Conservation (phyloP, 1,140 invertebrate species). For the Andrena cerasifolii region DNA sequence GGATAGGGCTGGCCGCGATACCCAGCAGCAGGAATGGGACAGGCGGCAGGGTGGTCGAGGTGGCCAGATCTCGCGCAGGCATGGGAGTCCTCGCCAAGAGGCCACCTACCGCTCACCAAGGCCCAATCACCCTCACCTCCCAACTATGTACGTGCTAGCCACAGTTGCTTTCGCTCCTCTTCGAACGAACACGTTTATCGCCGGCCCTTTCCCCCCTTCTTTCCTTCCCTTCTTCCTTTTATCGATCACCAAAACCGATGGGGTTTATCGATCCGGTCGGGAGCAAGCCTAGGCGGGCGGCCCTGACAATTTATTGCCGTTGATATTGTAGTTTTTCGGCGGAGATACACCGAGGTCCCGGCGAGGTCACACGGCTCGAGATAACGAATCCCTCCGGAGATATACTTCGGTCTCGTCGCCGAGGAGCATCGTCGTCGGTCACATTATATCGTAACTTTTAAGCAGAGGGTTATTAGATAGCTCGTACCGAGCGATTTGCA, state of each 20-base stretch:
- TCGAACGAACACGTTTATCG: not conserved
- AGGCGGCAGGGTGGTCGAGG: slow-evolving; percentile 70
- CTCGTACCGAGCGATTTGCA: too few species aligned
- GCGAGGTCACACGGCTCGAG: slow-evolving; percentile 6
- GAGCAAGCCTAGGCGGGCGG: not conserved
- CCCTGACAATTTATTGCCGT: slow-evolving; percentile 28
- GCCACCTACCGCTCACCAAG: slow-evolving; percentile 72
- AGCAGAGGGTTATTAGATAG: too few species aligned
- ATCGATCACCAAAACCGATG: not conserved
- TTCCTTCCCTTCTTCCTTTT: too few species aligned
- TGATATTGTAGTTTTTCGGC: slow-evolving; percentile 39
- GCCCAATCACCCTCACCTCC: slow-evolving; percentile 81
- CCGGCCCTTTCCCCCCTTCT: too few species aligned
- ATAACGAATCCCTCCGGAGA: not conserved
- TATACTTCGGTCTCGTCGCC: too few species aligned
- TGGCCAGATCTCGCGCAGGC: slow-evolving; percentile 75
- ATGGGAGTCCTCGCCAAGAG: slow-evolving; percentile 75
- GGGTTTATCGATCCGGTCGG: slow-evolving; percentile 26
- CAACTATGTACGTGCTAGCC: slow-evolving; percentile 78
- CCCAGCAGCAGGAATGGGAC: slow-evolving; percentile 60
- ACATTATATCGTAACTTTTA: too few species aligned
- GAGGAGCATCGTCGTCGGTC: too few species aligned
- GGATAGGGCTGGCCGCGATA: slow-evolving; percentile 59
- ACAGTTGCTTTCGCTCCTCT: not conserved
- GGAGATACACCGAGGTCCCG: slow-evolving; percentile 13